These are phyloP conservation scores for Andrena bucephala DNA, from an alignment of 2,888 invertebrate species.

Conservation along the genomic window DNA sequence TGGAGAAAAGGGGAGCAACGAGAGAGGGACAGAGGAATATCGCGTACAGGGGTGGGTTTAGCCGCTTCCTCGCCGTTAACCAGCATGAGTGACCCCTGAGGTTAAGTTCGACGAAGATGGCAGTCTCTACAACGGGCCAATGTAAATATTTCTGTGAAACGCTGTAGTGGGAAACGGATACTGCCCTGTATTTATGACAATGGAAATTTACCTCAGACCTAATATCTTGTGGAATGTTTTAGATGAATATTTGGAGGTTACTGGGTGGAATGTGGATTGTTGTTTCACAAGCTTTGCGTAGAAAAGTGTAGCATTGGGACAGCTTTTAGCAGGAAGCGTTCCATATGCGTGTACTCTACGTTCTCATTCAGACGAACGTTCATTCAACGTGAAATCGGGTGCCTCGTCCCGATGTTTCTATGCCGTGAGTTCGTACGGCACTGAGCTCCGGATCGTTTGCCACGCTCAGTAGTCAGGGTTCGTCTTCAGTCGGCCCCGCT, in stretches of 20 bases:
- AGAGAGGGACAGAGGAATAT: conserved; percentile 21
- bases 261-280: too few relatives aligned
- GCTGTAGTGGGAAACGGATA: background rate
- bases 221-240: too few relatives aligned
- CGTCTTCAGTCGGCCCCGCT: conserved; percentile 19
- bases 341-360: background rate
- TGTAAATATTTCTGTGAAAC: conserved; percentile 43
- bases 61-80: conserved; percentile 63
- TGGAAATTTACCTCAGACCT: too few relatives aligned
- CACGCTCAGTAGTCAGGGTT: background rate
- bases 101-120: conserved; percentile 71
- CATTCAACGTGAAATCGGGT: background rate
- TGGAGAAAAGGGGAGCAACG: conserved; percentile 17
- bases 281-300: too few relatives aligned
- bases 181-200: too few relatives aligned
- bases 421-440: conserved; percentile 48
- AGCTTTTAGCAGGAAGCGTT: background rate
- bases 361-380: background rate
- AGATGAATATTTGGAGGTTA: too few relatives aligned
- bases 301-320: too few relatives aligned
- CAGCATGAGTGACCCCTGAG: conserved; percentile 64
- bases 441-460: conserved; percentile 26
- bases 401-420: conserved; percentile 12
- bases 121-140: conserved; percentile 42
- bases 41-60: conserved; percentile 45